phyloP scores from a whole-genome alignment of 2,113 vertebrate genomes.

The Hymenochirus boettgeri region DNA sequence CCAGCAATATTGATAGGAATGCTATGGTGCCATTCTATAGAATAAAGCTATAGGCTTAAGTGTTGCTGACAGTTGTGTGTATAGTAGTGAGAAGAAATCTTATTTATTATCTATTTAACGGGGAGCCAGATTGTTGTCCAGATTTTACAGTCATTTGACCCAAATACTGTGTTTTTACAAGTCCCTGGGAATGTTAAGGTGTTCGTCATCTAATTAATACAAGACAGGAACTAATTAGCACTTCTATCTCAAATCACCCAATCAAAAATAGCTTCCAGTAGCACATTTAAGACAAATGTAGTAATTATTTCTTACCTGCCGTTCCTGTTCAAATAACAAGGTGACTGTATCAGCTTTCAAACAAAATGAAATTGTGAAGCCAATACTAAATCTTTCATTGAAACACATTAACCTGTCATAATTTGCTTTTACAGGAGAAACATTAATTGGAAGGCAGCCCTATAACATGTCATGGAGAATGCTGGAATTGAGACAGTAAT shows the following conservation, averaged over 20 bases:
- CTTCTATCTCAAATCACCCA: background rate
- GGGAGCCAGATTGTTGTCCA: too few species aligned
- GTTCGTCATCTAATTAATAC: too few species aligned
- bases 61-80: too few species aligned
- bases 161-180: too few species aligned
- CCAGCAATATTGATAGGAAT: too few species aligned
- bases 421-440: conserved; percentile 7
- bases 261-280: conserved; percentile 2
- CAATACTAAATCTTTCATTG: conserved; percentile 18
- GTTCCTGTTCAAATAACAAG: background rate
- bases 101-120: too few species aligned
- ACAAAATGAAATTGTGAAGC: background rate
- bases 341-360: background rate
- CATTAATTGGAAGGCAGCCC: background rate
- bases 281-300: conserved; percentile 2
- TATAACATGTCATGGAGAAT: background rate
- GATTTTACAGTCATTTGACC: too few species aligned
- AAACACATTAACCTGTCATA: background rate
- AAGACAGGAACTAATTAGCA: conserved; percentile 13
- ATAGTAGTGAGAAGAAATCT: too few species aligned
- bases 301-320: conserved; percentile 19
- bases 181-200: too few species aligned
- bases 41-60: too few species aligned
- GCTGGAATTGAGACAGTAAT: background rate
- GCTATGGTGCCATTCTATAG: too few species aligned